A percentile compares a stretch with the other conserved stretches of the same genome.
phyloP scores from a whole-genome alignment of 2,113 vertebrate genomes.

The Serilophus lunatus region DNA sequence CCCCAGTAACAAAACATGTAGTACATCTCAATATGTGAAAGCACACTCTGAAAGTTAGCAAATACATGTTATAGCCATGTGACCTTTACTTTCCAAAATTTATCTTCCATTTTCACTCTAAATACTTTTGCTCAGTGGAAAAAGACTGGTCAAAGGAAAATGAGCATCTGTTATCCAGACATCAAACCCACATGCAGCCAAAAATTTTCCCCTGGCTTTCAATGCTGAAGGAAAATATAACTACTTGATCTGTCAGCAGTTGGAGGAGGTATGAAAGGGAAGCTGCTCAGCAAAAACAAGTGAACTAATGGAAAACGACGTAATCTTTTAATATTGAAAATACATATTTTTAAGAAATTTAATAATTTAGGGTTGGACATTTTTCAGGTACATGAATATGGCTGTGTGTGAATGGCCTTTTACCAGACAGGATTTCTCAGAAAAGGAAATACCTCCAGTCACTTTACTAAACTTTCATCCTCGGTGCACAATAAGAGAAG shows the following conservation, averaged over 20 bases:
- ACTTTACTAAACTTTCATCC: neutral
- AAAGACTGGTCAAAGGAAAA: constrained; percentile 8
- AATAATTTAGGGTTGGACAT: neutral
- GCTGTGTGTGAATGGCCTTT: neutral
- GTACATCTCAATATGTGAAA: neutral
- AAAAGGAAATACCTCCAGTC: neutral
- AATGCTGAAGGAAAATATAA: neutral
- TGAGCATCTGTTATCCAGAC: constrained; percentile 35
- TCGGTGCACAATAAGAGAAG: neutral
- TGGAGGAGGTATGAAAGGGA: neutral
- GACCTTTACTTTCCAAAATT: neutral
- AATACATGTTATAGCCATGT: neutral
- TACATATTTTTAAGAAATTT: neutral
- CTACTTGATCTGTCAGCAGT: neutral
- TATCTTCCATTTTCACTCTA: neutral
- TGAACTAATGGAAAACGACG: neutral
- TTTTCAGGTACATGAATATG: neutral
- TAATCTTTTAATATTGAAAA: neutral
- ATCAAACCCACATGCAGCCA: neutral
- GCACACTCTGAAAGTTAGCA: neutral
- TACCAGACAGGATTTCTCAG: neutral
- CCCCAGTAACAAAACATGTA: neutral
- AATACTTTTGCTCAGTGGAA: neutral
- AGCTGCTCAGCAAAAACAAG: neutral
- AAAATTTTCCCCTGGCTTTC: neutral